Base-by-base conservation (phyloP, 1,140 invertebrate species). In the Hestina assimilis region DNA sequence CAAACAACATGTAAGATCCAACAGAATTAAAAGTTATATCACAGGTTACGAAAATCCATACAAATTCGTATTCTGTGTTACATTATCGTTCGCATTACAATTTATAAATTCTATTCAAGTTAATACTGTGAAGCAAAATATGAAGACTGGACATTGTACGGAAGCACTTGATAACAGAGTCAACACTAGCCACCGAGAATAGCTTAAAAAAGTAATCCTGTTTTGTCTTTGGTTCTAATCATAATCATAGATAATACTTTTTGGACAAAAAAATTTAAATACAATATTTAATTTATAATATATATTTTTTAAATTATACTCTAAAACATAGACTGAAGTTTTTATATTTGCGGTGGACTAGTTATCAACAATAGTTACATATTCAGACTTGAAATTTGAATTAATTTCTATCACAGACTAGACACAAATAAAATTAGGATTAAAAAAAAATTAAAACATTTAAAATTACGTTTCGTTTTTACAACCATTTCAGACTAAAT, bases 351-450 rank as follows among this genome's bases (percentile, higher is more conserved):
- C 15, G 23, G 38, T 53, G 38, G 23, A 40, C 50, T 42, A 53
- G 50, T 29, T 15, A 29, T 28, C 50, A 31, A 42, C 38, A 33
- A 28, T 28, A 40, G 45, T 48, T 48, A 48, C 21, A 55, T 20
- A 38, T 47, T 24, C 42, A 45, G 53, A 55, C 31, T 55, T 33
- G 35, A 57, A 19, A 26, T 12, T 33, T 48, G 26, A 46, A 31
- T 52, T 54, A 62, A 56, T 59, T 58, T 61, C 72, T 73, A 79
- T 79, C 76, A 79, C 76, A 79, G 76, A 79, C 76, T 79, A 79
- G 76, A 79, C 62, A 65, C 45, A 53, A 42, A 48, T 21, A 48
- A 42, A 38, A 26, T 43, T 17, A 43, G 31, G 52, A 57, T 62
- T 52, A 47, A 40, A 31, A 31, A 31, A 31, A 31, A 6, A 11